Evolutionary conservation across 2,113 vertebrate genomes (phyloP).

Genomic region (Indri indri): DNA sequence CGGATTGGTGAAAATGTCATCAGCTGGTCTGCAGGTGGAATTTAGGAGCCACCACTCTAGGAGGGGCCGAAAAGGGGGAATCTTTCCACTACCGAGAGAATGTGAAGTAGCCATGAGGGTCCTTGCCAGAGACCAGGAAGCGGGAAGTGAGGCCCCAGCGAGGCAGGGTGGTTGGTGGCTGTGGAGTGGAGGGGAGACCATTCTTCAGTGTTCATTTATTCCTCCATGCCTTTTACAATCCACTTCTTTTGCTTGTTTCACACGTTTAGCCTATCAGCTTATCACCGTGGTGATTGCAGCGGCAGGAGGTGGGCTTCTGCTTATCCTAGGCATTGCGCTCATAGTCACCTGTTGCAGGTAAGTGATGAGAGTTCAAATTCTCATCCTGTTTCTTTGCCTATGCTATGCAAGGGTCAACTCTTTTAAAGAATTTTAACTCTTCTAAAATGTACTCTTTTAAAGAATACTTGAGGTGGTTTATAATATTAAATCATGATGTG

Average conservation of each 20-base stretch:
- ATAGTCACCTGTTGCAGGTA: constrained; percentile 96
- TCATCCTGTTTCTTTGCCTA: not conserved
- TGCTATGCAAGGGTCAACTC: not conserved
- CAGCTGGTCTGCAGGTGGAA: not conserved
- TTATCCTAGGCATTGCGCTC: constrained; percentile 92
- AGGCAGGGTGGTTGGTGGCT: not conserved
- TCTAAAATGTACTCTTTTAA: not conserved
- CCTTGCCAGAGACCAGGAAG: not conserved
- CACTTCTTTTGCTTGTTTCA: not conserved
- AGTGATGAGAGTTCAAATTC: constrained; percentile 53
- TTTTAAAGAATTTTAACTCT: not conserved
- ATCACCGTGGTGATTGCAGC: constrained; percentile 95
- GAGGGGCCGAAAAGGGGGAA: not conserved
- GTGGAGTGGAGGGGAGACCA: not conserved
- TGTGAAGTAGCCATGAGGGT: not conserved
- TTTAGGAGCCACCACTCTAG: not conserved
- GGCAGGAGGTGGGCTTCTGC: constrained; percentile 93
- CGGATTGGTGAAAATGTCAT: not conserved
- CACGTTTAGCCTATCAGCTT: constrained; percentile 92
- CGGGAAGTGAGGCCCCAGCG: not conserved
- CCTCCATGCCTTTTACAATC: not conserved
- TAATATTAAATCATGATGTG: not conserved
- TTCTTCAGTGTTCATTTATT: not conserved
- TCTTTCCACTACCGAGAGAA: not conserved
- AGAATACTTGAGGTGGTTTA: not conserved